Conservation (phyloP, 1,140 invertebrate species). For the Triops cancriformis region DNA sequence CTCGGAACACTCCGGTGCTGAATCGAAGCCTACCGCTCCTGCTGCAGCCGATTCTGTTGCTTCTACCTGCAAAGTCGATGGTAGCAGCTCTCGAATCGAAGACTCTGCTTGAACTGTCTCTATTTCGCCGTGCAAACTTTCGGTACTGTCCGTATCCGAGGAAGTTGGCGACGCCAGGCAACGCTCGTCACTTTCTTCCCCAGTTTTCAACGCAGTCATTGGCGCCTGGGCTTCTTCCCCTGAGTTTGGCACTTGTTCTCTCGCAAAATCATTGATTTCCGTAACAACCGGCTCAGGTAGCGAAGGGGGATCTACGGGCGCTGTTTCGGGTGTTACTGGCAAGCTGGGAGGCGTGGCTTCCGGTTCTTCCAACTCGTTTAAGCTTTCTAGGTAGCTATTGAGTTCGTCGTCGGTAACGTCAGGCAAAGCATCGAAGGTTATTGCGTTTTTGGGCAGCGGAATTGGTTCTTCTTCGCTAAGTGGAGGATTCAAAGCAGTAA, state of each 20-base stretch:
- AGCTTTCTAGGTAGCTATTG: neutral
- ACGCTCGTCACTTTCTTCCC: neutral
- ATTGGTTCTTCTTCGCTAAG: neutral
- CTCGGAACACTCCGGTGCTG: neutral
- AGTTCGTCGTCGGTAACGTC: neutral
- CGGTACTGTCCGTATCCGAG: neutral
- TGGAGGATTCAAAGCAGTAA: neutral
- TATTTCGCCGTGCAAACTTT: neutral
- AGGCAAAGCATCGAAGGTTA: neutral
- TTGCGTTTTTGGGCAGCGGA: neutral
- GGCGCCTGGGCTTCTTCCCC: slow-evolving; percentile 14
- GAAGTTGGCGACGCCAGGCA: neutral
- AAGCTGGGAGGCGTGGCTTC: neutral
- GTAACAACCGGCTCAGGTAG: neutral
- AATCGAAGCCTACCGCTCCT: neutral
- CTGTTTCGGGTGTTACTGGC: neutral
- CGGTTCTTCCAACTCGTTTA: neutral
- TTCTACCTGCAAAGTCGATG: neutral
- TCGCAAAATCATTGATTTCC: neutral
- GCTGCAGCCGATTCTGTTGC: neutral
- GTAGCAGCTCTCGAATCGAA: neutral
- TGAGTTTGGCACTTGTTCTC: neutral
- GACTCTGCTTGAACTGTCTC: neutral
- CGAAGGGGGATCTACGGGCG: neutral
- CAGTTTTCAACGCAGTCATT: neutral